Evolutionary conservation across 2,797 vertebrate species (phyloP).

Genomic region (Alca torda): DNA sequence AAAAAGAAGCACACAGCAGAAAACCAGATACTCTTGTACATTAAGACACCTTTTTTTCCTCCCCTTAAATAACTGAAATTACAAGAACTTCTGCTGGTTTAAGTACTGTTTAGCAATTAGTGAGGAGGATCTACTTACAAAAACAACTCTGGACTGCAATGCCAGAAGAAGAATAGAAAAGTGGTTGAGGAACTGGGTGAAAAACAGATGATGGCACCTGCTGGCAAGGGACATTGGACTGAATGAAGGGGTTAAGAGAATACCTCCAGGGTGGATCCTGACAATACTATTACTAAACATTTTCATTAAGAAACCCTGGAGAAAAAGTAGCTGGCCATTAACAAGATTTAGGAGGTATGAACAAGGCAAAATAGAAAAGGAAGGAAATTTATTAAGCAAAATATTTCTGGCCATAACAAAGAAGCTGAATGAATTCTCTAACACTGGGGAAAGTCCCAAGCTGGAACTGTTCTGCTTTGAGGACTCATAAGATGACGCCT

Average conservation of each 20-base stretch:
- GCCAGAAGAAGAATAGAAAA: neutral
- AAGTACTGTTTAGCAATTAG: neutral
- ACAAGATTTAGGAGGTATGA: neutral
- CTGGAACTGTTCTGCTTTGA: neutral
- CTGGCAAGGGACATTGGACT: neutral
- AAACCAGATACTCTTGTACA: neutral
- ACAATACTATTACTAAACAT: neutral
- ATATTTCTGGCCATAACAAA: neutral
- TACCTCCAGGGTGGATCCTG: neutral
- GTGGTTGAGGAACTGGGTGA: neutral
- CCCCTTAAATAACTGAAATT: neutral
- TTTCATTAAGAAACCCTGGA: neutral
- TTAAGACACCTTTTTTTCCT: fast-evolving
- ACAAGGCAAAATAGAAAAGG: neutral
- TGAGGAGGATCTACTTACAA: neutral
- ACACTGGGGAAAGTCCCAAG: neutral
- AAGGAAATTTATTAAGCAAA: neutral
- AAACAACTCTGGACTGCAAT: neutral
- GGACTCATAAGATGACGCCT: neutral
- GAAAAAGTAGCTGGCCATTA: neutral
- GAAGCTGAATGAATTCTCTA: neutral
- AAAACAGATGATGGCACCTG: neutral
- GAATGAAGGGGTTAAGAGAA: neutral
- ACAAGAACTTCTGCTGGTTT: neutral
- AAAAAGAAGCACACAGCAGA: neutral